These are phyloP conservation scores for Corynorhinus townsendii DNA, from an alignment of 2,113 vertebrate genomes.

Conservation along the genomic window DNA sequence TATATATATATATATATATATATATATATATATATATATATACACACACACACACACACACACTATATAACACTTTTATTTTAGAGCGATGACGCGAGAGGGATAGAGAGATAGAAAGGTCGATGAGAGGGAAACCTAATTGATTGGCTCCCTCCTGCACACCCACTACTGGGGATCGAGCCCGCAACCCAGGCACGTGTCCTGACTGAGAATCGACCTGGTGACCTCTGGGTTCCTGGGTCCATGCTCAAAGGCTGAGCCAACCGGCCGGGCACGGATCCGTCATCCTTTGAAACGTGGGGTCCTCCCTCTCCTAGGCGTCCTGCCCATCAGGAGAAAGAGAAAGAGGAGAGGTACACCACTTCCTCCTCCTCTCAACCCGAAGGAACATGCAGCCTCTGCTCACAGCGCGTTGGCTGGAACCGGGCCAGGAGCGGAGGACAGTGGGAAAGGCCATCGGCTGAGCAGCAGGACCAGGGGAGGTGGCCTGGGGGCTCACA, in stretches of 20 bases:
- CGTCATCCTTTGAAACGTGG: neutral
- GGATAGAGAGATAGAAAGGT: no score
- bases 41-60: accelerated
- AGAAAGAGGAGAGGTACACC: neutral
- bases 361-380: neutral
- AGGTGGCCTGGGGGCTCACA: neutral
- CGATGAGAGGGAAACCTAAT: no score
- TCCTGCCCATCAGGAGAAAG: neutral
- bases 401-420: neutral
- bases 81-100: no score
- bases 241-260: no score
- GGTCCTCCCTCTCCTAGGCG: neutral
- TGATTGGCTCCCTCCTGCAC: no score
- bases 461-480: neutral
- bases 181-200: no score
- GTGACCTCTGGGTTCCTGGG: no score
- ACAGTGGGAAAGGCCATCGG: neutral
- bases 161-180: no score
- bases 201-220: no score
- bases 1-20: no score
- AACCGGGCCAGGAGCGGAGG: neutral
- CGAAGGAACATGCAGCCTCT: neutral
- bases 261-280: neutral
- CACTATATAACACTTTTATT: no score
- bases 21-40: no score